Percentiles rank a stretch among this genome's conserved stretches.
Evolutionary conservation across 2,888 invertebrate genomes (phyloP).

Genomic region (Galerucella pusilla): DNA sequence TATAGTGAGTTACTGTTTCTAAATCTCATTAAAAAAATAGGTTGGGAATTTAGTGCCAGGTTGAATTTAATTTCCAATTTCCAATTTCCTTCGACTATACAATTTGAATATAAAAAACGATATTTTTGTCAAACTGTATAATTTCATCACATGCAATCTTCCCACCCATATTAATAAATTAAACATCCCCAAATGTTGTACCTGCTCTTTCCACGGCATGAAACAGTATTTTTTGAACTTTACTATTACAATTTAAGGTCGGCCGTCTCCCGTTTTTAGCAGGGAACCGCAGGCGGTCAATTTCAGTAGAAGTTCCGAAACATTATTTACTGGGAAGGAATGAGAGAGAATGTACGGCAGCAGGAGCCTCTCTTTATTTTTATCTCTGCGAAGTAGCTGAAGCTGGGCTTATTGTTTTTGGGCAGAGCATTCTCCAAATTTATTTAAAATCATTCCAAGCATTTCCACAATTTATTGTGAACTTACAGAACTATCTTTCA

Average conservation of each 20-base stretch:
- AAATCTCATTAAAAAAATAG: too few relatives aligned
- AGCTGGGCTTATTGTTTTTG: slow-evolving; percentile 43
- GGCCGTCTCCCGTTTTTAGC: slow-evolving; percentile 47
- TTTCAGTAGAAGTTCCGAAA: slow-evolving; percentile 59
- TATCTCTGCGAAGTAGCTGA: slow-evolving; percentile 44
- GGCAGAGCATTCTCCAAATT: slow-evolving; percentile 49
- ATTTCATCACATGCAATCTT: too few relatives aligned
- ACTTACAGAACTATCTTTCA: background rate
- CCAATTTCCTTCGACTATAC: too few relatives aligned
- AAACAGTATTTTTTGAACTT: slow-evolving; percentile 38
- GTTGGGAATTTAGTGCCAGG: too few relatives aligned
- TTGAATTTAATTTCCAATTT: too few relatives aligned
- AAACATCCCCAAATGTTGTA: too few relatives aligned
- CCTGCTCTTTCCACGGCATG: background rate
- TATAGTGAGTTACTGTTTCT: too few relatives aligned
- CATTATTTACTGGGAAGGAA: slow-evolving; percentile 58
- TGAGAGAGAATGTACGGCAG: slow-evolving; percentile 41
- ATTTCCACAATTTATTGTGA: slow-evolving; percentile 45
- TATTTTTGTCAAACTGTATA: too few relatives aligned
- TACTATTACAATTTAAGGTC: slow-evolving; percentile 40
- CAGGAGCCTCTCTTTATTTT: slow-evolving; percentile 48
- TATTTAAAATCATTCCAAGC: slow-evolving; percentile 47
- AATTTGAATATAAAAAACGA: too few relatives aligned
- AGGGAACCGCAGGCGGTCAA: slow-evolving; percentile 59
- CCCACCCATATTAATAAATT: too few relatives aligned